A percentile compares a stretch with the other conserved stretches of the same genome.
Evolutionary conservation across 2,113 vertebrate genomes (phyloP).

Genomic region (Phrynocephalus versicolor): DNA sequence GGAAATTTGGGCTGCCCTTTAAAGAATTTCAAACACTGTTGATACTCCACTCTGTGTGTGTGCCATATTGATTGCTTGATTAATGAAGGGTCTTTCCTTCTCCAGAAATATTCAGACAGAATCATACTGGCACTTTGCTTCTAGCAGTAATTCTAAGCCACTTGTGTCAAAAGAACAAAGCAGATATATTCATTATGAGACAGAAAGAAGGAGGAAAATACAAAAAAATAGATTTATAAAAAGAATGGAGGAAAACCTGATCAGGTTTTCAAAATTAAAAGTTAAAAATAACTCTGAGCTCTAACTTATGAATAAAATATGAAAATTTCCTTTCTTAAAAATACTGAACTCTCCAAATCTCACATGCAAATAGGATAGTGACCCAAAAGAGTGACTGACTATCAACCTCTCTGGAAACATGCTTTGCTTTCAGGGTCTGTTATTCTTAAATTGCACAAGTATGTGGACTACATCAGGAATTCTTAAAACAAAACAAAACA

Average conservation of each 20-base stretch:
- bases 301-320: background rate
- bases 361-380: no score
- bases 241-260: background rate
- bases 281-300: conserved; percentile 1
- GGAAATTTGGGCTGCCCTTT: conserved; percentile 12
- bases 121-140: conserved; percentile 29
- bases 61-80: conserved; percentile 15
- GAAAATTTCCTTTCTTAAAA: no score
- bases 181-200: background rate
- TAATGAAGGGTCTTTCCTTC: conserved; percentile 29
- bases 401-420: background rate
- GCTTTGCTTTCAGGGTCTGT: background rate
- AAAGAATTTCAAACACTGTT: conserved; percentile 22
- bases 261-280: conserved; percentile 27
- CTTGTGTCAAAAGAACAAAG: conserved; percentile 46
- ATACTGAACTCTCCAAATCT: no score
- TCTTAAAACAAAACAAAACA: background rate
- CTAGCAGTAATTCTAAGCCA: conserved; percentile 36
- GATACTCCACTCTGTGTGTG: background rate
- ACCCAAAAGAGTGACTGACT: no score
- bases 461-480: background rate
- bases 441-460: background rate
- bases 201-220: background rate
- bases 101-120: background rate
- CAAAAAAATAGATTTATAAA: conserved; percentile 4